Evolutionary conservation across 2,797 vertebrate species (phyloP).

Genomic region (Chelonia mydas): DNA sequence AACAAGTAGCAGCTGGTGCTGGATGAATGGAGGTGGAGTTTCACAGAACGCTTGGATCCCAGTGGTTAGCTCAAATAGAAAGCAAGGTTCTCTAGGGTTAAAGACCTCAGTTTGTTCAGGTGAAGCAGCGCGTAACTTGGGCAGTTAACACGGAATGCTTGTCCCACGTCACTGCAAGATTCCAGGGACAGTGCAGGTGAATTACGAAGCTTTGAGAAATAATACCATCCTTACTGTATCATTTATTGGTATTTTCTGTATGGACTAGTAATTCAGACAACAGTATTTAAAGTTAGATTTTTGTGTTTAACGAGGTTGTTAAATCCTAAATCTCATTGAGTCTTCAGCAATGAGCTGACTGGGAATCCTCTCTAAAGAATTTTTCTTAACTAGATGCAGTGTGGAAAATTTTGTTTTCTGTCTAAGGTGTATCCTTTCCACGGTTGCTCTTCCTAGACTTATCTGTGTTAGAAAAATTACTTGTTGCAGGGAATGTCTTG

Average conservation of each 20-base stretch:
- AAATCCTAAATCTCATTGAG: not conserved
- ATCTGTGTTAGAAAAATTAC: not conserved
- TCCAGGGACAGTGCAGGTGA: not conserved
- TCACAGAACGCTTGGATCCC: not conserved
- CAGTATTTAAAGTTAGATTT: not conserved
- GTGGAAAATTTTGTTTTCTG: not conserved
- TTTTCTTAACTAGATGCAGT: not conserved
- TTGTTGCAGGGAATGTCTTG: not conserved
- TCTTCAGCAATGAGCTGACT: not conserved
- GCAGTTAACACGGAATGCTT: not conserved
- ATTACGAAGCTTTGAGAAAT: not conserved
- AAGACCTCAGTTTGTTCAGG: not conserved
- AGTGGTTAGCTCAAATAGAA: not conserved
- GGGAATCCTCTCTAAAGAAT: not conserved
- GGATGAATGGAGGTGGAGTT: not conserved
- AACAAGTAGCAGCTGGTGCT: not conserved
- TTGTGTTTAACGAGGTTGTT: not conserved
- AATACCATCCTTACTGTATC: not conserved
- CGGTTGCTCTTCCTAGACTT: not conserved
- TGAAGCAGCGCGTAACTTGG: not conserved
- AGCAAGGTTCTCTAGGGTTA: not conserved
- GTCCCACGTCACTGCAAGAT: not conserved
- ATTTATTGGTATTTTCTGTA: not conserved
- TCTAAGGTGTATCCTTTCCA: not conserved
- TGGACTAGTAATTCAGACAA: not conserved